Conservation (phyloP, 2,113 vertebrate species). For the Pachypanchax playfairii region DNA sequence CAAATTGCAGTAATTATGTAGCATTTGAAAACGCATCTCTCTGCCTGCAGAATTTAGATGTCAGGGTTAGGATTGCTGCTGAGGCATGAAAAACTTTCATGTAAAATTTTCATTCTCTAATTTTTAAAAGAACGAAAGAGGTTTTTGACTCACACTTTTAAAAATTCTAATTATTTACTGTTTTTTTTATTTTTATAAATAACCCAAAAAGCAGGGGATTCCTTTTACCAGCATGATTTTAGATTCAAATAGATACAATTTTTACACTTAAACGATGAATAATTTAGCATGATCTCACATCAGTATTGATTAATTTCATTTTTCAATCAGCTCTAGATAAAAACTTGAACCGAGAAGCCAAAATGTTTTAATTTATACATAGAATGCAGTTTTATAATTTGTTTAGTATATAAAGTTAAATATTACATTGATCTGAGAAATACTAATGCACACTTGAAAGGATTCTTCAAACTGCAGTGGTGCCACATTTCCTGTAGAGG, state of each 20-base stretch:
- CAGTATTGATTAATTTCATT: too few relatives aligned
- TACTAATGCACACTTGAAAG: neutral
- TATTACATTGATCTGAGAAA: neutral
- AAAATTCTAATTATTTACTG: too few relatives aligned
- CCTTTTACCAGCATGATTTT: neutral
- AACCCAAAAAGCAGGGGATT: too few relatives aligned
- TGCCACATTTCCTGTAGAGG: constrained; percentile 32
- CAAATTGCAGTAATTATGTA: constrained; percentile 59
- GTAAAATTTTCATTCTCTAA: neutral
- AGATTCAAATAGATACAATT: neutral
- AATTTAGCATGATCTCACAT: too few relatives aligned
- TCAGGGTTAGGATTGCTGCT: constrained; percentile 4
- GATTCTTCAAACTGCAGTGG: constrained; percentile 15
- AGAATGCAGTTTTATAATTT: neutral
- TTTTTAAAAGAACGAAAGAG: neutral
- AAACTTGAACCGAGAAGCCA: too few relatives aligned
- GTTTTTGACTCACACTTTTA: too few relatives aligned
- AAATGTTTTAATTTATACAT: neutral
- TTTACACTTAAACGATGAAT: neutral
- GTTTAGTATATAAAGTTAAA: neutral
- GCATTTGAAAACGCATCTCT: constrained; percentile 37
- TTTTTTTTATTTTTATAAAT: neutral
- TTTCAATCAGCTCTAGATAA: too few relatives aligned
- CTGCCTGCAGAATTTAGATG: constrained; percentile 13
- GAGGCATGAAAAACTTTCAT: constrained; percentile 3